phyloP scores from a whole-genome alignment of 2,797 vertebrate genomes.

The Melanotaenia parkinsoni region DNA sequence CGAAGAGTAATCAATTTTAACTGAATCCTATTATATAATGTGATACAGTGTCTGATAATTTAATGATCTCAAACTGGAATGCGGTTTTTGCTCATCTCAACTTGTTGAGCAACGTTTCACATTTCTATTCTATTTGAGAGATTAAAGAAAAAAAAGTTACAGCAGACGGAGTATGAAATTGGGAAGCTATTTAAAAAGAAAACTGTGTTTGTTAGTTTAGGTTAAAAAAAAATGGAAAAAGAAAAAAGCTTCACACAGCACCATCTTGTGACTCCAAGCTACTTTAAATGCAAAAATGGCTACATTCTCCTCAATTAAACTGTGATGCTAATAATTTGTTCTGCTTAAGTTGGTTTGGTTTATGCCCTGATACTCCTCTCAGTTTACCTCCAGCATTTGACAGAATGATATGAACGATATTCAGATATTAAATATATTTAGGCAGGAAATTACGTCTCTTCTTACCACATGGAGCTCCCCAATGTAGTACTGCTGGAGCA shows the following conservation, averaged over 20 bases:
- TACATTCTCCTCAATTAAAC: not conserved
- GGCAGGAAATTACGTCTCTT: not conserved
- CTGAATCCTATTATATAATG: not conserved
- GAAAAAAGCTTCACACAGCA: not conserved
- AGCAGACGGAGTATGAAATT: not conserved
- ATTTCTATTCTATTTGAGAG: not conserved
- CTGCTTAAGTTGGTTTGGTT: not conserved
- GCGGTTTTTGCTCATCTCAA: not conserved
- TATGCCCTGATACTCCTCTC: not conserved
- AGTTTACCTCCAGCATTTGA: conserved; percentile 5
- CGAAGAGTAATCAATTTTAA: not conserved
- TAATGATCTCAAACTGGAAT: not conserved
- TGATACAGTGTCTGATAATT: not conserved
- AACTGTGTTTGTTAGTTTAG: no score
- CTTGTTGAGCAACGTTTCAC: not conserved
- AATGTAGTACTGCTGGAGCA: conserved; percentile 92
- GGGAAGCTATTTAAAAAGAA: not conserved
- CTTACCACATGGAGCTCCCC: conserved; percentile 93
- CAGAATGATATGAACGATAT: not conserved
- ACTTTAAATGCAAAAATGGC: not conserved
- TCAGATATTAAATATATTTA: not conserved
- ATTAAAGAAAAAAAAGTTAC: not conserved
- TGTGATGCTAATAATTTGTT: not conserved
- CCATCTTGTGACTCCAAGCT: conserved; percentile 12
- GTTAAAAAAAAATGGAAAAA: not conserved